A percentile compares a stretch with the other conserved stretches of the same genome.
Evolutionary conservation across 2,888 invertebrate species (phyloP).

Genomic region (Pseudococcus jackbeardsleyi): DNA sequence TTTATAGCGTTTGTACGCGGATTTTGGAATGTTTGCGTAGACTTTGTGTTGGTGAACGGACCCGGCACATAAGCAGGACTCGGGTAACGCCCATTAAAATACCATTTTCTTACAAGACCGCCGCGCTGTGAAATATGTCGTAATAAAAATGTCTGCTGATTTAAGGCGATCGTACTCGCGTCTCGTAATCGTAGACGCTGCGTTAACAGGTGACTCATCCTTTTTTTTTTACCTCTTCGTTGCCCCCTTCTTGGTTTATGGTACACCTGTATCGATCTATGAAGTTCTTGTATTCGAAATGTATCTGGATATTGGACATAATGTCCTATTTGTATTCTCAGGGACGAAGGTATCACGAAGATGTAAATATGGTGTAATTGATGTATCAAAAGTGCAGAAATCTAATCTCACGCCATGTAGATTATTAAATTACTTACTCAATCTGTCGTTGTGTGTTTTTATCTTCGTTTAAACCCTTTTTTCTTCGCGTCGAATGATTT

Average conservation of each 20-base stretch:
- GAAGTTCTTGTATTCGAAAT: too few species aligned
- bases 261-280: background rate
- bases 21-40: background rate
- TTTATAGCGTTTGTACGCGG: background rate
- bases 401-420: background rate
- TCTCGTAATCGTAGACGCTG: background rate
- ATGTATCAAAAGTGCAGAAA: background rate
- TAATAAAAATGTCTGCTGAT: conserved; percentile 35
- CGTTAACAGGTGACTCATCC: conserved; percentile 21
- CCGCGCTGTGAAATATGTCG: conserved; percentile 25
- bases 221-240: background rate
- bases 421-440: background rate
- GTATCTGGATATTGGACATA: too few species aligned
- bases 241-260: background rate
- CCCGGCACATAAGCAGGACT: background rate
- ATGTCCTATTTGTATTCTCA: background rate
- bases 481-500: background rate
- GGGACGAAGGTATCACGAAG: background rate
- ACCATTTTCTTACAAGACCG: background rate
- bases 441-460: background rate
- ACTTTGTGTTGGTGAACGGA: background rate
- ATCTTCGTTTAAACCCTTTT: background rate
- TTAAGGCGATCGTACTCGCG: background rate
- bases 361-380: background rate
- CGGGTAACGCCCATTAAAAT: conserved; percentile 37